Evolutionary conservation across 2,888 invertebrate species (phyloP), one percentile per base, ranked within the genome.

Genomic region (Tenthredo amoena): DNA sequence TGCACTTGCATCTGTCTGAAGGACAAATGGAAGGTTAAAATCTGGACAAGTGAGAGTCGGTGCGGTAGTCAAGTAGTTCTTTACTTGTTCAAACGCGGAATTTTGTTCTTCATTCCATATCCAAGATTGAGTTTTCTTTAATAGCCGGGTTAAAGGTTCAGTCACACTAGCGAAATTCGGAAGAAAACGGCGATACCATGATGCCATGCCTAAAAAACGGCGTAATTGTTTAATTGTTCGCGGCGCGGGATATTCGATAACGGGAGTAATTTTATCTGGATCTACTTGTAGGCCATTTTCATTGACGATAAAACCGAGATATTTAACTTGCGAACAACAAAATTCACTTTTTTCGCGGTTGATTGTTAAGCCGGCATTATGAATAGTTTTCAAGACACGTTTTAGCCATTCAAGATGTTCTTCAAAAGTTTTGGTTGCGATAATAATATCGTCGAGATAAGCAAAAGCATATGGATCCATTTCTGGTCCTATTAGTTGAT

Each of bases 391-490:
- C 37, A 89, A 88, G 1, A 90, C 88, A 50, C 87, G 85, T 18
- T 68, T 74, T 40, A 89, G 82, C 18, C 88, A 84, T 5, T 83
- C 37, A n/a, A 89, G 12, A 82, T 90, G 89, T 58, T 89, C 86
- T 62, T 88, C 87, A 55, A 90, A 88, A 0, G 86, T 87, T 26
- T 84, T 21, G 26, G 87, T 86, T 0, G 87, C 71, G 0, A 89
- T 84, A 0, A 90, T 87, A 12, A 89, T 87, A 74, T 89, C 89
- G 84, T 90, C 89, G n/a, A 89, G 84, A 74, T 91, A 91, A 0
- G 85, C 87, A 47, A 89, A 89, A 2, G 88, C 87, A 58, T 86
- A 18, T 21, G 88, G 88, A 40, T 89, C 88, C 47, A 88, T 12
- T 62, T 89, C 89, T 2, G 88, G 88, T 6, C 81, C 81, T 9